Evolutionary conservation across 2,888 invertebrate species (phyloP).

Genomic region (Aporophyla lueneburgensis): DNA sequence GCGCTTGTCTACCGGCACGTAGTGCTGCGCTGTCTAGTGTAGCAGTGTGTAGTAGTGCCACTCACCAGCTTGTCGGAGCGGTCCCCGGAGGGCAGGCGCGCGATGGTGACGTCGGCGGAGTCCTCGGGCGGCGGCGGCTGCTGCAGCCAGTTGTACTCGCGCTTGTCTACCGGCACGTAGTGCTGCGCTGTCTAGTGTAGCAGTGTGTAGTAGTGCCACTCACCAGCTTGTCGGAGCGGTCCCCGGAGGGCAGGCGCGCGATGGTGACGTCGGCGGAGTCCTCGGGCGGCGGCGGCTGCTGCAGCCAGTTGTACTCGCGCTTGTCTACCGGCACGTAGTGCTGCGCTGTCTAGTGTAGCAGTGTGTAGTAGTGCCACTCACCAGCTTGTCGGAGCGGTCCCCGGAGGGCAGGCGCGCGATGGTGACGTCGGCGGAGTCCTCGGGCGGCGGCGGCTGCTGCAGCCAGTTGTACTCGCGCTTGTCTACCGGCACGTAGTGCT

Average conservation of each 20-base stretch:
- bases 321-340: constrained; percentile 98
- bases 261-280: constrained; percentile 96
- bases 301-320: constrained; percentile 98
- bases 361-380: constrained; percentile 92
- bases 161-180: constrained; percentile 97
- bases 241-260: constrained; percentile 96
- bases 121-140: constrained; percentile 98
- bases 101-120: constrained; percentile 96
- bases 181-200: too few species aligned
- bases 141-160: constrained; percentile 98
- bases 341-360: too few species aligned
- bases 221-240: constrained; percentile 95
- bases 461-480: constrained; percentile 98
- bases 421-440: constrained; percentile 96
- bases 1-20: constrained; percentile 97
- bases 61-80: constrained; percentile 94
- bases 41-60: too few species aligned
- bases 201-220: too few species aligned
- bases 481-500: constrained; percentile 97
- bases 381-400: constrained; percentile 95
- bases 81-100: constrained; percentile 96
- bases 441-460: constrained; percentile 97
- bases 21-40: constrained; percentile 97
- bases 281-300: constrained; percentile 97
- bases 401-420: constrained; percentile 96